Conservation (phyloP, 2,113 vertebrate species). For the Rana temporaria region DNA sequence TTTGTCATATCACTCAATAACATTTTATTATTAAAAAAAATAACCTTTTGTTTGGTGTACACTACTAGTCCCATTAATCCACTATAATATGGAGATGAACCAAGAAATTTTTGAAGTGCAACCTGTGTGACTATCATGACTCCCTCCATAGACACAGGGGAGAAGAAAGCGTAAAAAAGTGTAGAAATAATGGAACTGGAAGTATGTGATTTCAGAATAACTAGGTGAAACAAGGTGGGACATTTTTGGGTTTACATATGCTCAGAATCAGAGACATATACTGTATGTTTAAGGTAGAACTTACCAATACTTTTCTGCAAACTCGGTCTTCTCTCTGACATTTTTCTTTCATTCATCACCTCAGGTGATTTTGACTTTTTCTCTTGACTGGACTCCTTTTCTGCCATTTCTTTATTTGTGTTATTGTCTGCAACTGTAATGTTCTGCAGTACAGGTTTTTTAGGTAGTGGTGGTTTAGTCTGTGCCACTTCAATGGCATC, state of each 20-base stretch:
- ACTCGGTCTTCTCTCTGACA: conserved; percentile 64
- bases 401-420: conserved; percentile 39
- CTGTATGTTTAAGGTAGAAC: conserved; percentile 53
- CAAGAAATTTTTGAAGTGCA: too few species aligned
- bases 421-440: conserved; percentile 53
- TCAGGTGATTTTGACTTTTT: conserved; percentile 58
- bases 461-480: conserved; percentile 72
- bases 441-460: conserved; percentile 72
- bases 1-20: too few species aligned
- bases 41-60: too few species aligned
- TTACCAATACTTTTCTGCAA: conserved; percentile 76
- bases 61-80: too few species aligned
- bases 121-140: too few species aligned
- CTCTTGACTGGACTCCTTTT: conserved; percentile 61
- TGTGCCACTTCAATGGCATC: conserved; percentile 67
- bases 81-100: too few species aligned
- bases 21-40: too few species aligned
- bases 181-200: too few species aligned
- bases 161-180: too few species aligned
- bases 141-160: too few species aligned
- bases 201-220: background rate
- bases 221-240: background rate
- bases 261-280: background rate
- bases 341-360: conserved; percentile 63
- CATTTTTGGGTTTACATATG: background rate